Evolutionary conservation across 1,140 invertebrate species (phyloP).

Genomic region (Ruditapes philippinarum): DNA sequence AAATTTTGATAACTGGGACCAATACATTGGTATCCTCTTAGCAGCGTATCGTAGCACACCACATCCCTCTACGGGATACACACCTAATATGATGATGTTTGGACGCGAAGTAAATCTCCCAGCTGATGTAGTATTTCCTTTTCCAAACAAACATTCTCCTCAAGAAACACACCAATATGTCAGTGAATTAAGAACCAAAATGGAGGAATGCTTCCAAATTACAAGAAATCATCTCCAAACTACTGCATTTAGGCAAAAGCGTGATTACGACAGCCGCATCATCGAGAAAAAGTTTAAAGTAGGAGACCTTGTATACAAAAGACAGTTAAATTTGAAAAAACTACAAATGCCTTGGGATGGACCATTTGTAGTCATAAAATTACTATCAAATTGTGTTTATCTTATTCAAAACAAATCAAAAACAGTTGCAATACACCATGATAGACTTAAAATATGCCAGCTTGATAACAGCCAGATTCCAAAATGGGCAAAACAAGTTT

Average conservation of each 20-base stretch:
- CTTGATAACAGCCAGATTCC: background rate
- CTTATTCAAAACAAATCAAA: background rate
- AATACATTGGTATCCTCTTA: background rate
- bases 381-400: background rate
- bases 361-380: background rate
- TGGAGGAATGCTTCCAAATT: background rate
- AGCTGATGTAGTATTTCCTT: background rate
- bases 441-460: background rate
- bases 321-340: background rate
- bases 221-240: background rate
- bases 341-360: background rate
- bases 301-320: background rate
- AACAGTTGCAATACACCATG: background rate
- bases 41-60: slow-evolving; percentile 7
- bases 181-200: background rate
- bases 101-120: background rate
- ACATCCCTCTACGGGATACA: background rate
- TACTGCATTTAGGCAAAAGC: background rate
- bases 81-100: background rate
- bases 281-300: background rate
- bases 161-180: background rate
- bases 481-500: no score
- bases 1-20: background rate
- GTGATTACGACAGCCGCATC: background rate
- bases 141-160: background rate